Percentiles rank a stretch among this genome's conserved stretches.
Conservation (phyloP, 2,113 vertebrate genomes). For the Noctilio leporinus region DNA sequence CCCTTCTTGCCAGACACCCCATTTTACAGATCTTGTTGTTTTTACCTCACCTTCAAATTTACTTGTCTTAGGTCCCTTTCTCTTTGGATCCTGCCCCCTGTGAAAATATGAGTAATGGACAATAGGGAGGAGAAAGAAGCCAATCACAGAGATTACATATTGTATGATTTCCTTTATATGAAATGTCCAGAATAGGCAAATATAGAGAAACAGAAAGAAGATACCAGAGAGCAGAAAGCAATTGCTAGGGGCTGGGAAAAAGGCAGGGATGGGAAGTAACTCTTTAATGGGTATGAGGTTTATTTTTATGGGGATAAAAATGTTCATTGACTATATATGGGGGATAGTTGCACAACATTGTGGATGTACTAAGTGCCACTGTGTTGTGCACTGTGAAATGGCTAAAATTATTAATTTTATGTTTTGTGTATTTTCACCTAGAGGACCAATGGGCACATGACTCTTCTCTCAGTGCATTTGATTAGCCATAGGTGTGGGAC, state of each 20-base stretch:
- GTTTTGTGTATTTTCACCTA: not conserved
- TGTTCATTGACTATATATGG: not conserved
- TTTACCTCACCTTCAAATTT: not conserved
- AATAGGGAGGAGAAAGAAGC: not conserved
- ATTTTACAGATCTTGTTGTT: not conserved
- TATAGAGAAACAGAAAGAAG: not conserved
- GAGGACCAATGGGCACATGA: not conserved
- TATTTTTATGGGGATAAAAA: not conserved
- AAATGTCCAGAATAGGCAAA: not conserved
- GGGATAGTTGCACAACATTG: not conserved
- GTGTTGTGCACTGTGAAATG: not conserved
- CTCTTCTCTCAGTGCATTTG: not conserved
- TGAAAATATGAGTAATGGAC: not conserved
- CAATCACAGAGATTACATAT: not conserved
- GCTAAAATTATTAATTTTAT: not conserved
- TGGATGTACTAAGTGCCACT: not conserved
- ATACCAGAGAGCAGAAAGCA: not conserved
- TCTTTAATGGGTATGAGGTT: not conserved
- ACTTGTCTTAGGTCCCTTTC: not conserved
- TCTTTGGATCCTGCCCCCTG: not conserved
- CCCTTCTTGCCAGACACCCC: not conserved
- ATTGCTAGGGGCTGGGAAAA: not conserved
- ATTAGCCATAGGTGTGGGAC: not conserved
- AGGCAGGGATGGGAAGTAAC: not conserved
- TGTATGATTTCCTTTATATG: not conserved